These are phyloP conservation scores for Sorex araneus DNA, from an alignment of 2,113 vertebrate genomes.

Conservation along the genomic window DNA sequence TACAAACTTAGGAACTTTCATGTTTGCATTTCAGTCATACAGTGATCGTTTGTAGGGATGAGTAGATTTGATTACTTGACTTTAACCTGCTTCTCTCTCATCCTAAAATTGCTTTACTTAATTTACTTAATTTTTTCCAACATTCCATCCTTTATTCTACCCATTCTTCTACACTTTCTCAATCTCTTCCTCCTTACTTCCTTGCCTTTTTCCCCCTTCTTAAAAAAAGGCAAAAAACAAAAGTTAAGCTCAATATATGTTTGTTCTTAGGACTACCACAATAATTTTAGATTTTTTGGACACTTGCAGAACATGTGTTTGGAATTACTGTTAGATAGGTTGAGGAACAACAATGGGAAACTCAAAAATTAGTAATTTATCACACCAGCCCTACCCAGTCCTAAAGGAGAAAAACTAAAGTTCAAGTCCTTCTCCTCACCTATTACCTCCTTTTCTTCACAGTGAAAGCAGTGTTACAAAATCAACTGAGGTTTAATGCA, in stretches of 20 bases:
- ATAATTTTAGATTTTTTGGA: background rate
- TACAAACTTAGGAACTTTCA: no score
- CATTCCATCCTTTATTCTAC: no score
- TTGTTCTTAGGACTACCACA: conserved; percentile 32
- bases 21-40: no score
- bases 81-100: background rate
- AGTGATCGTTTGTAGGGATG: no score
- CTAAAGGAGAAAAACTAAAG: conserved; percentile 50
- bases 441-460: background rate
- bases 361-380: background rate
- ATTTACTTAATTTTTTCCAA: background rate
- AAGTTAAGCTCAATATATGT: conserved; percentile 30
- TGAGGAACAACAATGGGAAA: background rate
- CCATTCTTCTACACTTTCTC: background rate
- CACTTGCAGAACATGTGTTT: background rate
- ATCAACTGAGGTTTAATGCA: conserved; percentile 67
- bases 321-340: background rate
- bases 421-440: background rate
- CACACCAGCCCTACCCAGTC: no score
- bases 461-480: conserved; percentile 14
- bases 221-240: background rate
- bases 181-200: background rate
- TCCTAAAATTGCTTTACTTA: background rate
- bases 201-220: conserved; percentile 12
- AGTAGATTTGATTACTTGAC: background rate